Percentiles rank a stretch among this genome's conserved stretches.
phyloP scores from a whole-genome alignment of 2,797 vertebrate genomes.

The Coracias cyanogaster region DNA sequence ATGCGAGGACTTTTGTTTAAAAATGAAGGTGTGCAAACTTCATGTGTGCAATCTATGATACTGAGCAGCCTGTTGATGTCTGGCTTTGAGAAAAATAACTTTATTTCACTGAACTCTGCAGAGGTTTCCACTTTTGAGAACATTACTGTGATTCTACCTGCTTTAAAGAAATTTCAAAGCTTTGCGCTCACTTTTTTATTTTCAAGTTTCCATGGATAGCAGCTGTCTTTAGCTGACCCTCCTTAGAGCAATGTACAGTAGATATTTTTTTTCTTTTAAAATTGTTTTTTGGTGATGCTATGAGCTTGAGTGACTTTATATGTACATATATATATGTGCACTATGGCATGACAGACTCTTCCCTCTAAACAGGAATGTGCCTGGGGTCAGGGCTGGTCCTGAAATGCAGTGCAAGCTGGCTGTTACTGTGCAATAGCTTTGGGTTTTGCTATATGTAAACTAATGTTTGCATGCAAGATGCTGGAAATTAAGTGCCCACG shows the following conservation, averaged over 20 bases:
- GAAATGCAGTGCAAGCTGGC: background rate
- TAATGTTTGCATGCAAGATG: background rate
- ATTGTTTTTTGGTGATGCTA: background rate
- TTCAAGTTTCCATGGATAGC: background rate
- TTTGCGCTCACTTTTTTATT: background rate
- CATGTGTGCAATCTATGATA: background rate
- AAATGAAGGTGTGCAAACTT: background rate
- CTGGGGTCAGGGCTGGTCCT: background rate
- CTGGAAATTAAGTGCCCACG: background rate
- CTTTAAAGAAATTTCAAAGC: background rate
- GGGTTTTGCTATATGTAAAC: background rate
- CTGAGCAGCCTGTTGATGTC: background rate
- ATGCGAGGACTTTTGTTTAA: background rate
- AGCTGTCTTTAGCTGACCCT: background rate
- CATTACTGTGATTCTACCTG: background rate
- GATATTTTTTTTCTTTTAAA: background rate
- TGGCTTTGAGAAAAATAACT: background rate
- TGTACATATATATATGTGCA: accelerated
- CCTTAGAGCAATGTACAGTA: background rate
- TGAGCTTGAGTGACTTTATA: accelerated
- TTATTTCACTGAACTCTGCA: background rate
- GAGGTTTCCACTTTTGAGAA: background rate
- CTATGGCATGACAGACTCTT: background rate
- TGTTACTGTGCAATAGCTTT: background rate
- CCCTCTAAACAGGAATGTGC: background rate